Evolutionary conservation across 2,888 invertebrate genomes (phyloP).

Genomic region (Epirrhoe tristata): DNA sequence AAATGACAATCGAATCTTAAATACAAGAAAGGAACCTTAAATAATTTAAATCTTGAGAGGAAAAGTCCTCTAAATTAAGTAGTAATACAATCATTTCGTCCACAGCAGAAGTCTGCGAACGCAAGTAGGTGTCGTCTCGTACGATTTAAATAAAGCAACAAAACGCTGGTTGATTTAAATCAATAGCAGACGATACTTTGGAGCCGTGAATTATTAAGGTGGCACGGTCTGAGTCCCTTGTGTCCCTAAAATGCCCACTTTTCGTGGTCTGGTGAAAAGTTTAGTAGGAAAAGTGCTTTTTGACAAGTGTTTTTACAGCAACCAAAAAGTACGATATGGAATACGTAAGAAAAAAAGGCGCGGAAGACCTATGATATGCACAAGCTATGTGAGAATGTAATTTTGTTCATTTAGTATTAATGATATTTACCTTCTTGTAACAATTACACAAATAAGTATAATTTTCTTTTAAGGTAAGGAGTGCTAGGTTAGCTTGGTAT

Average conservation of each 20-base stretch:
- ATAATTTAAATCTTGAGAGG: no score
- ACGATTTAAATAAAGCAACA: constrained; percentile 4
- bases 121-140: constrained; percentile 7
- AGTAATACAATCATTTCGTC: no score
- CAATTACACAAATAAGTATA: no score
- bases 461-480: no score
- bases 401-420: no score
- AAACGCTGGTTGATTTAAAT: constrained; percentile 44
- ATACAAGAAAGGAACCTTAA: no score
- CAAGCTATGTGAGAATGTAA: no score
- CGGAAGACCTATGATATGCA: no score
- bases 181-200: constrained; percentile 53
- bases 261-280: not conserved
- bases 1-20: no score
- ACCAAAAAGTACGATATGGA: not conserved
- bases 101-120: not conserved
- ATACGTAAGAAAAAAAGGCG: not conserved
- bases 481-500: no score
- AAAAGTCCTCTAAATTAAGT: no score
- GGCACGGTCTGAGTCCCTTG: constrained; percentile 49
- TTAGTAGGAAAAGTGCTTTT: constrained; percentile 14
- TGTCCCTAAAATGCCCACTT: constrained; percentile 25
- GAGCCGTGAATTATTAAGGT: constrained; percentile 59
- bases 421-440: no score
- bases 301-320: constrained; percentile 4